Base-by-base conservation (phyloP, 1,140 invertebrate species). In the Saccostrea cuccullata region DNA sequence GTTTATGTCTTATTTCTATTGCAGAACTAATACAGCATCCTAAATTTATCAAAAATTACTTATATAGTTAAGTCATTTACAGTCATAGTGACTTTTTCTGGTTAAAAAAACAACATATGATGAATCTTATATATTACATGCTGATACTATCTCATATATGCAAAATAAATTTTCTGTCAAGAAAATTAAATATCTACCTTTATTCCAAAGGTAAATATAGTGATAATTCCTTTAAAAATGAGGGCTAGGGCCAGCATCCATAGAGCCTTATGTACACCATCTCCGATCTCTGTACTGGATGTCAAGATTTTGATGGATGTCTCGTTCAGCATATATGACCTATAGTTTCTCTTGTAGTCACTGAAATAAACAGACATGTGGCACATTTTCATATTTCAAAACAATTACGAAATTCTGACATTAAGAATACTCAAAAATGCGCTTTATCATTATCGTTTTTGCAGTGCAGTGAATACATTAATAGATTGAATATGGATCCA, bases 201-300 rank as follows among this genome's bases (percentile, higher is more conserved):
- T 95, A 99, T 98, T 91, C 99, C 99, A 95, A 99, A 99, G 0
- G 99, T 99, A 94, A 99, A 99, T 85, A 99, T 97, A 17, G 98
- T 99, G 95, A 99, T 97, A n/a, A 99, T 96, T 55, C 99, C 96
- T 95, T 99, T 99, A 89, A 96, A 95, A n/a, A 99, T 96, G 23
- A 99, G 96, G 5, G 98, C 98, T 13, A 99, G 94, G 55, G 98
- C 96, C 11, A 99, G 96, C 86, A 99, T 96, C 96, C 98, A 98
- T 84, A 99, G 96, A 8, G 98, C 98, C 64, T 96, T 96, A 93
- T 98, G 97, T 0, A 99, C 98, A 8, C 98, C 98, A 0, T 97
- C 96, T 0, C 97, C 98, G 5, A 98, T 97, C 73, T 97, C 96
- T 0, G 97, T 97, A 77, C 97, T 97, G 93, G 97, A 97, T 87